Evolutionary conservation across 2,888 invertebrate species (phyloP).

Genomic region (Ryuthela nishihirai): DNA sequence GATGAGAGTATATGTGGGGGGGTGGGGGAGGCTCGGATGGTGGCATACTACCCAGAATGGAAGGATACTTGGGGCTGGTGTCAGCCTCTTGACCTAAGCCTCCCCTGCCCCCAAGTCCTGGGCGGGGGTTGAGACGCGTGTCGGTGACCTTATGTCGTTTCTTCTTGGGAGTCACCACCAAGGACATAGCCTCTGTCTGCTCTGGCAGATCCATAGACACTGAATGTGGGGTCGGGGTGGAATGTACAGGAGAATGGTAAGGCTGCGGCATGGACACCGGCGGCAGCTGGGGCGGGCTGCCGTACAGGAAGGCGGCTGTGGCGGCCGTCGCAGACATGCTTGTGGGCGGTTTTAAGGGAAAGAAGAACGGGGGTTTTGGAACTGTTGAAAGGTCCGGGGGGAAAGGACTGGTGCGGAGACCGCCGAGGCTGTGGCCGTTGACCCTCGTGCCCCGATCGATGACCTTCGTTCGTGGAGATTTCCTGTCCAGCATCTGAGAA

Average conservation of each 20-base stretch:
- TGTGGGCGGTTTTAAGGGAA: slow-evolving; percentile 27
- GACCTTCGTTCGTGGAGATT: slow-evolving; percentile 74
- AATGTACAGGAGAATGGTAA: slow-evolving; percentile 44
- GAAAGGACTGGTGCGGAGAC: slow-evolving; percentile 34
- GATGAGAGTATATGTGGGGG: slow-evolving; percentile 49
- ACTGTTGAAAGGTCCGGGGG: slow-evolving; percentile 32
- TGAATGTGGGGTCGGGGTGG: slow-evolving; percentile 48
- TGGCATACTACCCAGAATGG: slow-evolving; percentile 41
- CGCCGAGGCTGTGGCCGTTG: slow-evolving; percentile 28
- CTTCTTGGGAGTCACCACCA: slow-evolving; percentile 93
- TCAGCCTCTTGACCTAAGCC: slow-evolving; percentile 75
- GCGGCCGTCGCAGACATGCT: slow-evolving; percentile 19
- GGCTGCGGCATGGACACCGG: slow-evolving; percentile 21
- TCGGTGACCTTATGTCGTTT: slow-evolving; percentile 95
- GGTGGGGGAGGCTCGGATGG: slow-evolving; percentile 44
- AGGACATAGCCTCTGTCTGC: slow-evolving; percentile 88
- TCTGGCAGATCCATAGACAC: slow-evolving; percentile 57
- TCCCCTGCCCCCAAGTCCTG: too few relatives aligned
- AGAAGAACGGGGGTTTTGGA: slow-evolving; percentile 36
- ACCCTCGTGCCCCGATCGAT: slow-evolving; percentile 59
- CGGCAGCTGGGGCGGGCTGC: slow-evolving; percentile 25
- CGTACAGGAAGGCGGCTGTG: slow-evolving; percentile 31
- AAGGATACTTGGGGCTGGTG: slow-evolving; percentile 22
- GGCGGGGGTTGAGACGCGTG: slow-evolving; percentile 84
- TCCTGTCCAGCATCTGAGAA: slow-evolving; percentile 59